Conservation (phyloP, 2,797 vertebrate genomes). For the Amazona finschi region DNA sequence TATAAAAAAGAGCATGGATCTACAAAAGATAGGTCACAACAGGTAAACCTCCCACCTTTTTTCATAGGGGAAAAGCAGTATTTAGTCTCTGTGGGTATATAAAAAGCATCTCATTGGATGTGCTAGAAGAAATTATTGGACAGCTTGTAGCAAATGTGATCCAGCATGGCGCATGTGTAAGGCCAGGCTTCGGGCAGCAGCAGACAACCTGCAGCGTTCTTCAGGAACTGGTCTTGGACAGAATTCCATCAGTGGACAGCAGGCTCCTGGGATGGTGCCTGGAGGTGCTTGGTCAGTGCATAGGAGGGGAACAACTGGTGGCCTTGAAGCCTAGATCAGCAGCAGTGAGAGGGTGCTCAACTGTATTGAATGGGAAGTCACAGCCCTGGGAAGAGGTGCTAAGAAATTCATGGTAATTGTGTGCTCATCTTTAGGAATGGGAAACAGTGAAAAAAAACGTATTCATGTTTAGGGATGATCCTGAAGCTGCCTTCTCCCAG, state of each 20-base stretch:
- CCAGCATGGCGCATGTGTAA: fast-evolving
- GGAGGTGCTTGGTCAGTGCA: not conserved
- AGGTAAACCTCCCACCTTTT: not conserved
- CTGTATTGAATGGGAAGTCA: not conserved
- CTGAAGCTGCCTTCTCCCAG: not conserved
- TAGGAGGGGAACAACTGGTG: not conserved
- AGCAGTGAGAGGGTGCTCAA: not conserved
- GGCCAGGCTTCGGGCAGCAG: not conserved
- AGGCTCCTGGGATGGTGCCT: not conserved
- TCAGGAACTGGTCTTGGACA: not conserved
- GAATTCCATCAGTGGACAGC: not conserved
- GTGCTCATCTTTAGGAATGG: not conserved
- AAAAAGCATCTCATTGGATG: not conserved
- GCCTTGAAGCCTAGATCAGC: not conserved
- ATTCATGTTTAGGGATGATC: not conserved
- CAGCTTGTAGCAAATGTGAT: not conserved
- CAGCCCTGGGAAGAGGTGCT: not conserved
- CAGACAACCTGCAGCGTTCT: not conserved
- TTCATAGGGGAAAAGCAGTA: not conserved
- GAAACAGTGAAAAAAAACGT: not conserved
- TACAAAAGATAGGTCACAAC: not conserved
- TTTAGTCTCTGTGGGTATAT: not conserved
- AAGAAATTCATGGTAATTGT: not conserved
- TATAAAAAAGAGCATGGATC: not conserved
- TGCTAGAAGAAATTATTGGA: not conserved